phyloP scores from a whole-genome alignment of 2,888 invertebrate species.

The Acanthopleura granulata region DNA sequence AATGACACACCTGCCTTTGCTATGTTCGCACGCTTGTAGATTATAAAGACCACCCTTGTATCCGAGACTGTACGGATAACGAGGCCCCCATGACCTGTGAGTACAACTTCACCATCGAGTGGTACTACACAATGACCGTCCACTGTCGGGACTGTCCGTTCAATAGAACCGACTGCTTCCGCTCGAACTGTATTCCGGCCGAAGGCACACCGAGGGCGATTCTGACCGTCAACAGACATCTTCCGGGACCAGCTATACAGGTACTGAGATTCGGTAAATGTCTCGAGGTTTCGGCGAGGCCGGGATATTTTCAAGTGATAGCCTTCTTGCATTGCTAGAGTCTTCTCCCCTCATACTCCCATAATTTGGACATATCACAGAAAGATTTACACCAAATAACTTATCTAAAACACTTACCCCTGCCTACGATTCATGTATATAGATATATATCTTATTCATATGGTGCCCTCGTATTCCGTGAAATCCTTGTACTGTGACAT shows the following conservation, averaged over 20 bases:
- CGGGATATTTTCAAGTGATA: too few relatives aligned
- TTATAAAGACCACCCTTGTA: conserved; percentile 73
- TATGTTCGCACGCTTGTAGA: conserved; percentile 4
- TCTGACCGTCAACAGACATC: conserved; percentile 84
- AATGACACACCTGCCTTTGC: neutral
- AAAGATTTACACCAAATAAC: too few relatives aligned
- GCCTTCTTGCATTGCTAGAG: too few relatives aligned
- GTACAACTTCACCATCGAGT: conserved; percentile 81
- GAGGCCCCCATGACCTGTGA: conserved; percentile 77
- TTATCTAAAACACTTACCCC: too few relatives aligned
- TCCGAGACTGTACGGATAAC: conserved; percentile 75
- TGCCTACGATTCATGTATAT: too few relatives aligned
- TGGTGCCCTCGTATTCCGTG: too few relatives aligned
- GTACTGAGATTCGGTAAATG: conserved; percentile 68
- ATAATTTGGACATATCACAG: too few relatives aligned
- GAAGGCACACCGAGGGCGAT: conserved; percentile 84
- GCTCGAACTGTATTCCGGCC: conserved; percentile 84
- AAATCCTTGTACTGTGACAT: too few relatives aligned
- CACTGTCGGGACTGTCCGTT: conserved; percentile 87
- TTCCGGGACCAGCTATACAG: conserved; percentile 89
- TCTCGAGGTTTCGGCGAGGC: too few relatives aligned
- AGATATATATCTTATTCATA: too few relatives aligned
- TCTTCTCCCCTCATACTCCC: too few relatives aligned
- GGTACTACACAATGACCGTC: conserved; percentile 86
- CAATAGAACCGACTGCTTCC: conserved; percentile 79